A percentile compares a stretch with the other conserved stretches of the same genome.
phyloP scores from a whole-genome alignment of 1,140 invertebrate genomes.

The Chelonus insularis region DNA sequence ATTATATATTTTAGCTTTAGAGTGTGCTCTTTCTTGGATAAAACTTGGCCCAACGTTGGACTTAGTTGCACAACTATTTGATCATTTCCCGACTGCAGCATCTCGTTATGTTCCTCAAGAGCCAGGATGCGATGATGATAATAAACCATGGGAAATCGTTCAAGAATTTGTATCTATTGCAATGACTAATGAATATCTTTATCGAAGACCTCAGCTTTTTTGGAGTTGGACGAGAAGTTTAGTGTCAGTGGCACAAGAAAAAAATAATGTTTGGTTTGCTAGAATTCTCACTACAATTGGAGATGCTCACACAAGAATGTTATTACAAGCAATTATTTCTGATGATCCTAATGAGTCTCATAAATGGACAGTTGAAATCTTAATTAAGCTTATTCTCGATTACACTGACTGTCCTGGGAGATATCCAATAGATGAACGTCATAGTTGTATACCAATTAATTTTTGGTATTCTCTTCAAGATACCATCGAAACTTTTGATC shows the following conservation, averaged over 20 bases:
- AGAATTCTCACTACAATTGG: constrained; percentile 51
- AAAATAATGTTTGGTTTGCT: constrained; percentile 44
- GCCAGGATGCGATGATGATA: constrained; percentile 35
- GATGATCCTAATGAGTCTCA: constrained; percentile 49
- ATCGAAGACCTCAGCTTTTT: constrained; percentile 39
- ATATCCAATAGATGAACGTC: constrained; percentile 79
- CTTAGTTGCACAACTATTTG: constrained; percentile 44
- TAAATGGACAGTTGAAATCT: constrained; percentile 51
- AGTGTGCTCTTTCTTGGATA: constrained; percentile 51
- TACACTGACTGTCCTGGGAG: constrained; percentile 79
- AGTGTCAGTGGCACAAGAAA: constrained; percentile 41
- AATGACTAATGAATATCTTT: constrained; percentile 41
- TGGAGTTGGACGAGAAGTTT: constrained; percentile 51
- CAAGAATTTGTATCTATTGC: constrained; percentile 49
- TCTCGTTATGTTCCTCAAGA: constrained; percentile 42
- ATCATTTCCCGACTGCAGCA: constrained; percentile 48
- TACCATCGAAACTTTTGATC: constrained; percentile 63
- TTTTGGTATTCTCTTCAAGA: constrained; percentile 92
- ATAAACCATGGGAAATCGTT: constrained; percentile 43
- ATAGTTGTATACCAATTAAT: constrained; percentile 80
- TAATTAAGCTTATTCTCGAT: constrained; percentile 68
- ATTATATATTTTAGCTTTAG: constrained; percentile 44
- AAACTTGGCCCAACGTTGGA: constrained; percentile 46
- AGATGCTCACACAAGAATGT: constrained; percentile 44
- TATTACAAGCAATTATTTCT: constrained; percentile 47